Conservation (phyloP, 2,888 invertebrate species). For the Eudemis profundana region DNA sequence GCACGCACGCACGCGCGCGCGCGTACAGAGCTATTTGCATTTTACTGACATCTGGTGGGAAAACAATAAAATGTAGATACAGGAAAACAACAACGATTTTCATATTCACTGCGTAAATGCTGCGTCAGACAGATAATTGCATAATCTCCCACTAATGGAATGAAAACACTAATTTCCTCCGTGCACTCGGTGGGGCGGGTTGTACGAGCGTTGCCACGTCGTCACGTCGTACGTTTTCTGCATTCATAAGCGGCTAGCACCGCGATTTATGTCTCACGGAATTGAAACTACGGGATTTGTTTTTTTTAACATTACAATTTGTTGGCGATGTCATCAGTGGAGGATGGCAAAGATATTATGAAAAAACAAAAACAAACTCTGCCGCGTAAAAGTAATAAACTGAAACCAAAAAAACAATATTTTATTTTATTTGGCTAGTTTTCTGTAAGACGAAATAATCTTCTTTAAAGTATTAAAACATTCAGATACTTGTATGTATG, state of each 20-base stretch:
- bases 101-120: slow-evolving; percentile 39
- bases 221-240: slow-evolving; percentile 45
- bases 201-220: slow-evolving; percentile 44
- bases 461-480: too few relatives aligned
- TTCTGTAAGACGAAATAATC: neutral
- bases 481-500: too few relatives aligned
- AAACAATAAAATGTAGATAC: slow-evolving; percentile 2
- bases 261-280: slow-evolving; percentile 27
- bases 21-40: too few relatives aligned
- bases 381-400: too few relatives aligned
- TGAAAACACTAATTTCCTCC: slow-evolving; percentile 52
- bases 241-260: slow-evolving; percentile 44
- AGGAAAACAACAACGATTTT: slow-evolving; percentile 26
- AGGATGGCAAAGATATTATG: too few relatives aligned
- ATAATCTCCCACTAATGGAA: slow-evolving; percentile 51
- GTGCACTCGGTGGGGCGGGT: slow-evolving; percentile 35
- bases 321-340: neutral
- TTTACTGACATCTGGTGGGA: neutral
- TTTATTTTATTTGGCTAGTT: too few relatives aligned
- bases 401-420: too few relatives aligned
- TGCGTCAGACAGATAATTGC: slow-evolving; percentile 46
- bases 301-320: neutral
- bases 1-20: too few relatives aligned
- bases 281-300: slow-evolving; percentile 18
- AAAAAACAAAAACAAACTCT: too few relatives aligned